phyloP scores from a whole-genome alignment of 2,888 invertebrate genomes.

The Chalcosyrphus nemorum region DNA sequence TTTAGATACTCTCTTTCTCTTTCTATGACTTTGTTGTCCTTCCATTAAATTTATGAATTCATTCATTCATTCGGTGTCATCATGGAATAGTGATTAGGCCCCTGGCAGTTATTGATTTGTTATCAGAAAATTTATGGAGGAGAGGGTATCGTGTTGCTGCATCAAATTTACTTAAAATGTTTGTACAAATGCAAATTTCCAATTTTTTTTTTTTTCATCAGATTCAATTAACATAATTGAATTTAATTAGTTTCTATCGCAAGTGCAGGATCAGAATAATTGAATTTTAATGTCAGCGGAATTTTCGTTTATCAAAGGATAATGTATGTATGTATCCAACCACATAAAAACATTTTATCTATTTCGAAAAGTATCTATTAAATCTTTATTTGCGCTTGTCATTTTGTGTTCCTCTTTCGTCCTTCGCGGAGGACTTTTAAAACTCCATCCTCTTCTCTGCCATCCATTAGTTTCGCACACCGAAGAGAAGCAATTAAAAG shows the following conservation, averaged over 20 bases:
- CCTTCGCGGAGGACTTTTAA: not conserved
- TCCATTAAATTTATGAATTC: not conserved
- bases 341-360: not conserved
- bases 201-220: not conserved
- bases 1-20: not conserved
- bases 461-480: not conserved
- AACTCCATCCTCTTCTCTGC: not conserved
- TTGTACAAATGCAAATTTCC: not conserved
- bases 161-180: not conserved
- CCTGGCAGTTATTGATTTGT: not conserved
- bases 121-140: not conserved
- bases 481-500: constrained; percentile 29
- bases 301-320: not conserved
- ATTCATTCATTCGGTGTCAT: not conserved
- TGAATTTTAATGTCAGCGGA: not conserved
- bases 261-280: not conserved
- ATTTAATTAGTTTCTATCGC: not conserved
- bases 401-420: not conserved
- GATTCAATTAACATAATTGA: not conserved
- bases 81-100: not conserved
- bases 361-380: not conserved
- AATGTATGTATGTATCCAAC: not conserved
- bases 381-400: not conserved
- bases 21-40: not conserved
- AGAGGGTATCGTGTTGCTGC: not conserved